Percentiles rank a stretch among this genome's conserved stretches.
phyloP scores from a whole-genome alignment of 2,888 invertebrate genomes.

The Marasmarcha lunaedactyla region DNA sequence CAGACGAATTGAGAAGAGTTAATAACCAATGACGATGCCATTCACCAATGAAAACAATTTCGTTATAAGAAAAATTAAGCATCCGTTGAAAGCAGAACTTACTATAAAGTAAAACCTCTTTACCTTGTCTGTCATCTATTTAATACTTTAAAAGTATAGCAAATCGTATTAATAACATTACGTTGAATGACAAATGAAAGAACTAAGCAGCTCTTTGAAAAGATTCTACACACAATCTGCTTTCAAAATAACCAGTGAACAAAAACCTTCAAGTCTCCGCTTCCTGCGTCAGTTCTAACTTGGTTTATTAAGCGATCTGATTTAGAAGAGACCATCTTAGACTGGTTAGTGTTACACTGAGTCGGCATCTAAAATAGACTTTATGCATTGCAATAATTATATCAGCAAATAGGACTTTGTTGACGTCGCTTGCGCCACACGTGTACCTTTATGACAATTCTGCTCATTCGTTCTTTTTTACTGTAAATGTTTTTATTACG shows the following conservation, averaged over 20 bases:
- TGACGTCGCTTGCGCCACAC: conserved; percentile 31
- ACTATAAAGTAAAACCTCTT: too few species aligned
- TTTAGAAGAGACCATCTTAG: conserved; percentile 25
- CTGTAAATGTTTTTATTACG: too few species aligned
- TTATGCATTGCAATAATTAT: conserved; percentile 58
- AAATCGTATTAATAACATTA: conserved; percentile 19
- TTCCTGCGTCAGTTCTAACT: neutral
- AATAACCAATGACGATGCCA: too few species aligned
- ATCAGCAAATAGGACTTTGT: conserved; percentile 56
- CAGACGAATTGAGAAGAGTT: too few species aligned
- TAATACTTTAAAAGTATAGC: conserved; percentile 12
- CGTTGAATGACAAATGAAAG: conserved; percentile 32
- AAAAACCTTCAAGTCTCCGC: conserved; percentile 26
- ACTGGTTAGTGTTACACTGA: conserved; percentile 33
- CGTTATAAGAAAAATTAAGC: too few species aligned
- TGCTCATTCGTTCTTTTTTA: conserved; percentile 2
- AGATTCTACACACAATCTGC: conserved; percentile 30
- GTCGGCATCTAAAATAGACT: conserved; percentile 55
- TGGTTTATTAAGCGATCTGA: neutral
- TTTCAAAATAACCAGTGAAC: conserved; percentile 27
- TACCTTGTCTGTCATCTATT: neutral
- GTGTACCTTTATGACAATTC: conserved; percentile 24
- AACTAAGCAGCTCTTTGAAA: conserved; percentile 30
- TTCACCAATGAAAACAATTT: too few species aligned
- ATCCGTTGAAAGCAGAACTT: too few species aligned